Conservation (phyloP, 2,888 invertebrate genomes). For the Sabatieria punctata region DNA sequence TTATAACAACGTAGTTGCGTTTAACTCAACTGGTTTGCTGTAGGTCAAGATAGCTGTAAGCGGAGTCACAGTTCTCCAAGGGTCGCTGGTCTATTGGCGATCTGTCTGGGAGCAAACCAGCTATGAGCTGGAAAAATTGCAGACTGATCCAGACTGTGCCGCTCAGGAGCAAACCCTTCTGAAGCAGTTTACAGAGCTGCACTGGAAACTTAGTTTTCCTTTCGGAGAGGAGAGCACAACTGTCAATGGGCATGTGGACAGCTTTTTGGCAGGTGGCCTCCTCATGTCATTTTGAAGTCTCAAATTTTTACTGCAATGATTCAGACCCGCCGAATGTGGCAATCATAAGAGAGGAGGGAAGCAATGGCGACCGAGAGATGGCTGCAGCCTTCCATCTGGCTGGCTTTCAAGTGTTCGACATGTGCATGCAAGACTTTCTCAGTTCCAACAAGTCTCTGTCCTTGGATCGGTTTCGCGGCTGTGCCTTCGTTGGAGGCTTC, state of each 20-base stretch:
- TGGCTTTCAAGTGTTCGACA: slow-evolving; percentile 72
- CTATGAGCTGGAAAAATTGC: slow-evolving; percentile 64
- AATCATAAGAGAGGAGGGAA: slow-evolving; percentile 85
- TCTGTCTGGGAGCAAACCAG: slow-evolving; percentile 90
- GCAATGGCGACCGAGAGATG: slow-evolving; percentile 95
- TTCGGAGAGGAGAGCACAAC: too few species aligned
- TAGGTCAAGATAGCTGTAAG: slow-evolving; percentile 45
- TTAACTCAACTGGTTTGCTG: too few species aligned
- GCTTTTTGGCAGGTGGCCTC: too few species aligned
- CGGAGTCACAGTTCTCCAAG: slow-evolving; percentile 44
- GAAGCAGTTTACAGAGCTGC: too few species aligned
- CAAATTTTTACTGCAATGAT: too few species aligned
- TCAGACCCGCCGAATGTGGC: slow-evolving; percentile 62
- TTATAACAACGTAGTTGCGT: too few species aligned
- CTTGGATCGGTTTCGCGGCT: slow-evolving; percentile 62
- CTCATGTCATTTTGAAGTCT: too few species aligned
- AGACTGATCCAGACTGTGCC: slow-evolving; percentile 61
- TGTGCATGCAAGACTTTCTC: slow-evolving; percentile 26
- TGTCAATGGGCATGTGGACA: too few species aligned
- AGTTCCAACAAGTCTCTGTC: slow-evolving; percentile 8
- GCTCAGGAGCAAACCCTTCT: slow-evolving; percentile 51
- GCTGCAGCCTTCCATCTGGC: slow-evolving; percentile 64
- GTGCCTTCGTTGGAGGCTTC: slow-evolving; percentile 95
- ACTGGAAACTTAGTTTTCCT: too few species aligned
- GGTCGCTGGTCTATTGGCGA: slow-evolving; percentile 49